A percentile compares a stretch with the other conserved stretches of the same genome.
phyloP scores from a whole-genome alignment of 2,888 invertebrate genomes.

The Parapristionchus giblindavisi region DNA sequence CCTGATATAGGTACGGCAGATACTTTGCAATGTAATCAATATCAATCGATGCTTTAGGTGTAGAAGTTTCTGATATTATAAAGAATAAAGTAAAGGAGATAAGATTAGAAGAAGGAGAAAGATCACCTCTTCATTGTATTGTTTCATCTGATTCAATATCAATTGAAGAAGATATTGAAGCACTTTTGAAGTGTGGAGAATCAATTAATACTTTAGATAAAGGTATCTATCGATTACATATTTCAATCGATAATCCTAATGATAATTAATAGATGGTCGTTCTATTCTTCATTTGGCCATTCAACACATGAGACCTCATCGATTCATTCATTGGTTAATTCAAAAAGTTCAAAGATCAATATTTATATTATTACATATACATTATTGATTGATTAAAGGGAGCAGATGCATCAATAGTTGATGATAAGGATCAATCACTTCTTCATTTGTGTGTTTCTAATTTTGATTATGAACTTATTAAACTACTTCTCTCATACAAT shows the following conservation, averaged over 20 bases:
- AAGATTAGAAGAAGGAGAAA: constrained; percentile 12
- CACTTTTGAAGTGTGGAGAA: constrained; percentile 24
- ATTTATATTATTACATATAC: no score
- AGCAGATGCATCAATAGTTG: constrained; percentile 9
- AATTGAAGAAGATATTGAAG: constrained; percentile 17
- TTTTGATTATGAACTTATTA: background rate
- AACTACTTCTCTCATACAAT: background rate
- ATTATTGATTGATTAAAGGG: background rate
- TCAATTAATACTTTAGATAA: constrained; percentile 11
- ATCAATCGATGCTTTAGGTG: no score
- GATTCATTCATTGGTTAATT: background rate
- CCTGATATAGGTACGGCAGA: no score
- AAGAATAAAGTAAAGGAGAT: constrained; percentile 8
- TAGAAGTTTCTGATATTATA: no score
- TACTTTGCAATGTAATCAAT: no score
- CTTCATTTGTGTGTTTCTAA: background rate
- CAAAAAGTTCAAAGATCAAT: no score
- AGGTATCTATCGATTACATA: background rate
- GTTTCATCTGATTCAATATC: background rate
- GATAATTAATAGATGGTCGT: constrained; percentile 10
- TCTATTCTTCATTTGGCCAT: constrained; percentile 10
- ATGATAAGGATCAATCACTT: constrained; percentile 15
- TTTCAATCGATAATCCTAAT: background rate
- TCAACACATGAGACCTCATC: background rate
- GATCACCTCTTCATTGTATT: constrained; percentile 13